Evolutionary conservation across 2,888 invertebrate genomes (phyloP), one percentile per base, ranked within the genome.

Genomic region (Coleophora flavipennella): DNA sequence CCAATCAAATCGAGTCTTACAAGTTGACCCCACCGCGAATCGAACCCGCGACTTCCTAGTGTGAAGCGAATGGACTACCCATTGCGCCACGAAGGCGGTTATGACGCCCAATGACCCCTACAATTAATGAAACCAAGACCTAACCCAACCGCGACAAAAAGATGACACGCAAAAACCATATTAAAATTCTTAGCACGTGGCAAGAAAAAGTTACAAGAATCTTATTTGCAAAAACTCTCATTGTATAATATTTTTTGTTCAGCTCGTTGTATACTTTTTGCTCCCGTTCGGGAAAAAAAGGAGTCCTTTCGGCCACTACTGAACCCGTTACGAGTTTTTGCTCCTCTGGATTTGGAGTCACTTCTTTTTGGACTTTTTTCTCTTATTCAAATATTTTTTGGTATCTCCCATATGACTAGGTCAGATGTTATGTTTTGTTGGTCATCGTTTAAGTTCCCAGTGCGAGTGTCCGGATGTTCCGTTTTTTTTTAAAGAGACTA

Each of bases 141-240:
- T 41, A 39, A 31, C 35, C 31, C 35, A 44, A 41, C 14, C 20
- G 20, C 20, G 20, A 20, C 20, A 20, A 20, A 20, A 20, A 20
- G 20, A 20, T 20, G 20, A 20, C 6, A 20, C 20, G 20, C 29
- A 29, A 29, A n/a, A 29, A 29, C 8, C 8, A 20, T 20, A 69
- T 70, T 66, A 57, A 70, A 68, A 77, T 74, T 68, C 75, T 20
- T 56, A 64, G 70, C 81, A 64, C 83, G 80, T 73, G 83, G 75
- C 64, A 53, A 75, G 75, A 78, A 80, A 79, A 77, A 77, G 75
- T 66, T 49, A 50, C 57, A 58, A 20, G 20, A 59, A 61, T 63
- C 57, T 60, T 59, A 67, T 77, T 79, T 75, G 81, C 81, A 81
- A 83, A 80, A 83, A 79, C 68, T 75, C 76, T 76, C 65, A 68